Evolutionary conservation across 2,113 vertebrate genomes (phyloP), one percentile per base, ranked within the genome.

Genomic region (Antechinus flavipes): DNA sequence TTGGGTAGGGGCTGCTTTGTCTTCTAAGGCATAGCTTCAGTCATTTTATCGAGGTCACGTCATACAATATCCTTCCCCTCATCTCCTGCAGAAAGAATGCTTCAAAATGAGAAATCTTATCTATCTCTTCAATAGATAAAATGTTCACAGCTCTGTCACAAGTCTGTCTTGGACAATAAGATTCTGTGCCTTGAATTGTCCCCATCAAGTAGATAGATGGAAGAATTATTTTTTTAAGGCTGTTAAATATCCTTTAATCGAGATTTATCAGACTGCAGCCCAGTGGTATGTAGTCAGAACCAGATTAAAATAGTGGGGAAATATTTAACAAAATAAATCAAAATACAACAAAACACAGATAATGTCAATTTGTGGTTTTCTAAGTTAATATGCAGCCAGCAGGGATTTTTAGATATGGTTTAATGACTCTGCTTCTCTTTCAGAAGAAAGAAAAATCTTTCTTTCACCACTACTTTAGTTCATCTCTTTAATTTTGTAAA

Each of bases 401-500:
- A 35, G 27, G 11, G 58, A 30, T 61, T 8, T 27, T 61, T 61
- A 61, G 27, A 27, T 61, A 30, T 61, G 9, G 26, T 30, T 56
- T 56, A 56, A 26, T 58, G 56, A 9, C 26, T 25, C 56, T 26
- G 8, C 26, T 58, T 26, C 9, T 61, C 27, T 61, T 61, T 30
- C 27, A 61, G 58, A 49, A 49, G 49, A 49, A 49, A 49, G 47
- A 49, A 49, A 49, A 49, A 7, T 49, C 49, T 49, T 49, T 49
- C 49, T 61, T 61, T 61, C 58, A 61, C 10, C 58, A 9, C 8
- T 58, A 25, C 56, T 27, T 58, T 30, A 12, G 2, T 61, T 61
- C 58, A 30, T 30, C 27, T 27, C 58, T 61, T 50, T 27, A 23
- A 76, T 14, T 49, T 94, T 96, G 89, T 52, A 93, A 68, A 95